Evolutionary conservation across 2,888 invertebrate genomes (phyloP), one percentile per base, ranked within the genome.

Genomic region (Ophion obscuratus): DNA sequence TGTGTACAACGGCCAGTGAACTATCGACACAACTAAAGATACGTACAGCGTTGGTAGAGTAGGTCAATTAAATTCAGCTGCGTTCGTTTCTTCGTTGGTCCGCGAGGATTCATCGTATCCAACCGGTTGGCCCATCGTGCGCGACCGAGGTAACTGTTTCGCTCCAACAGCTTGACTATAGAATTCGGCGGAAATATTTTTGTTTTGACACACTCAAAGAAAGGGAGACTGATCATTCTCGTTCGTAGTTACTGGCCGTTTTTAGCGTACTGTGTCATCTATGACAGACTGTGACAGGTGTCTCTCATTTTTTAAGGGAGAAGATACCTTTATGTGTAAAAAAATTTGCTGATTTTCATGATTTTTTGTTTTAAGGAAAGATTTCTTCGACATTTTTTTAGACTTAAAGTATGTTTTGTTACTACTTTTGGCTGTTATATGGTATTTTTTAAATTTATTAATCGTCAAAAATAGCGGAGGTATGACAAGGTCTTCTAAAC

Each of bases 11-110:
- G 91, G 92, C 90, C 89, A 89, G 81, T 89, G 88, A 89, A 90
- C 90, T 88, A 89, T 88, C 73, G 31, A 82, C 27, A 64, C 61
- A 36, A 75, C 87, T 53, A 20, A 53, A 79, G 61, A 77, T 59
- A 67, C 71, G 87, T 61, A 86, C 89, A 84, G 68, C 71, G 73
- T 73, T 27, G 87, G 89, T 86, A 91, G 92, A 90, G 91, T 93
- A 87, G 93, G 93, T 93, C 92, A 93, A 93, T 93, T 92, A 84
- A 91, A 93, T 93, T 93, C 93, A 92, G 89, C 83, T 88, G 89
- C 88, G 53, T 53, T 82, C 83, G 88, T 86, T 85, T 85, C 87
- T 87, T 89, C 87, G 87, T 78, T 66, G 71, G 80, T 81, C 75
- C 66, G 71, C 59, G 79, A 66, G 31, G 20, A 78, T 74, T 81